Conservation (phyloP, 53 echinoderm and acorn worm species). For the Apostichopus leukothele region DNA sequence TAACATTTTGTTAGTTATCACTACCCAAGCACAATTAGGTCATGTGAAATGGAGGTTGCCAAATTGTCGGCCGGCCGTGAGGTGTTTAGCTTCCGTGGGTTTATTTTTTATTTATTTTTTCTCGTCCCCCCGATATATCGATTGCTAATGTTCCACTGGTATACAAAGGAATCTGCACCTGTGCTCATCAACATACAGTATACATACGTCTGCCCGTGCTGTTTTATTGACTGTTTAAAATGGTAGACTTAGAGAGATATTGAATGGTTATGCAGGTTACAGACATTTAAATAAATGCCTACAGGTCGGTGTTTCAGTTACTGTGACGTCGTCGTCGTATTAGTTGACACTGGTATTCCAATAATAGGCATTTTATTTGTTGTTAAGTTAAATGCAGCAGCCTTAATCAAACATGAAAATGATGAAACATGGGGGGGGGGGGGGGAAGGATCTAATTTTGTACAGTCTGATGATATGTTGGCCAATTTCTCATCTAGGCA, state of each 20-base stretch:
- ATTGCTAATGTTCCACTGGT: conserved; percentile 21
- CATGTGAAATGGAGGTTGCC: background rate
- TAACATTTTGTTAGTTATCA: too few species aligned
- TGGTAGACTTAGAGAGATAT: background rate
- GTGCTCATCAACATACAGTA: conserved; percentile 7
- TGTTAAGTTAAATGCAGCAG: too few species aligned
- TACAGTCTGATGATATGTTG: too few species aligned
- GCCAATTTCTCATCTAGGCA: too few species aligned
- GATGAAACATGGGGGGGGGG: too few species aligned
- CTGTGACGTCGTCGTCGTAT: too few species aligned
- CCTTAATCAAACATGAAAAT: too few species aligned
- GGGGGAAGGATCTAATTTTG: too few species aligned
- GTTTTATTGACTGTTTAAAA: conserved; percentile 24
- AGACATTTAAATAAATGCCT: too few species aligned
- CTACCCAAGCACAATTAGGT: background rate
- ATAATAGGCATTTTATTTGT: too few species aligned
- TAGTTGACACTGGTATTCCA: too few species aligned
- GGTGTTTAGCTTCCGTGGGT: background rate
- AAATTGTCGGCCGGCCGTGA: background rate
- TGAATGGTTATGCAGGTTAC: background rate
- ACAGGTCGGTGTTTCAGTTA: too few species aligned
- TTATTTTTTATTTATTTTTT: background rate
- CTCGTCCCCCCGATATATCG: background rate
- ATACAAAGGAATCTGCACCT: conserved; percentile 15
- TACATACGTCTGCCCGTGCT: background rate